Evolutionary conservation across 2,797 vertebrate genomes (phyloP), one percentile per base, ranked within the genome.

Genomic region (Pteronotus mesoamericanus): DNA sequence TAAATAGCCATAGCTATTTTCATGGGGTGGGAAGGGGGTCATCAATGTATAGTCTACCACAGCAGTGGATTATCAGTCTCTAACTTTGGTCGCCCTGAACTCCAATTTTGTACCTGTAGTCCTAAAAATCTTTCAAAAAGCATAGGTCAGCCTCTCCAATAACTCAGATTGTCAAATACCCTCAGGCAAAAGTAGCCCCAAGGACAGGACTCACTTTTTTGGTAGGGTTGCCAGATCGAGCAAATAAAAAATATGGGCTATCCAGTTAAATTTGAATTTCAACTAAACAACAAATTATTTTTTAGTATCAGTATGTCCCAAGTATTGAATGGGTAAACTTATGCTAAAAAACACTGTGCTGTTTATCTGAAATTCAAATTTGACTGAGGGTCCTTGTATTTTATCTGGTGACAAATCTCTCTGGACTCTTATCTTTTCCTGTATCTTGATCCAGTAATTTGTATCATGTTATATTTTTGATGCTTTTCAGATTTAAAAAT

Each of bases 341-440:
- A 87, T 22, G 26, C n/a, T 84, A 80, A 94, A 96, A 95, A 89
- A 72, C 69, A 78, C 69, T 72, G 74, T 34, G 16, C 79, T 89
- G 61, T 94, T 92, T 64, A 79, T 79, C 32, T 94, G 75, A 96
- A 95, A 92, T 94, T 94, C 89, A 94, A n/a, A 83, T 86, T 61
- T 84, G 59, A 59, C 84, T 59, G 57, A 51, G n/a, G 83, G 9
- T 69, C 37, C 34, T 82, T n/a, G 6, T 72, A 21, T 92, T 96
- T 95, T 86, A 74, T 72, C 53, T 88, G 48, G 32, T 7, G 86
- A 91, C 24, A 44, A 46, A 74, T 46, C 42, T 91, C 68, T 77
- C 72, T 68, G 22, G 44, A 93, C 29, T 94, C 39, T 18, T 57
- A 37, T 34, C 39, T 61, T 78, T 95, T 89, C 61, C 0, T 53